Conservation (phyloP, 1,140 invertebrate species). For the Rhagoletis pomonella region DNA sequence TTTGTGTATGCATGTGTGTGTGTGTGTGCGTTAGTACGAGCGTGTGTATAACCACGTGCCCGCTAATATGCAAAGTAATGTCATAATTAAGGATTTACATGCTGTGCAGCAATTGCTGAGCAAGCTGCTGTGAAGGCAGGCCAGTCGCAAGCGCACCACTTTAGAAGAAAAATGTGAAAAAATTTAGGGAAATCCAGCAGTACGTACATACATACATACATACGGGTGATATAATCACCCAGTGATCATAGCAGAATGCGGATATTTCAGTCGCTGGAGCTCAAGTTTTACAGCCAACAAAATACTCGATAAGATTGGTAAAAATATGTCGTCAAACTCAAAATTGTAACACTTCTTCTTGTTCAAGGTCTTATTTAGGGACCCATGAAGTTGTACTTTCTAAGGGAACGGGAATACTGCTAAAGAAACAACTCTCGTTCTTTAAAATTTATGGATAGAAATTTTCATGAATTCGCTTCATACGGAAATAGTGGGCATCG, state of each 20-base stretch:
- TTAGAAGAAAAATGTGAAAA: constrained; percentile 6
- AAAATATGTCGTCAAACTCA: no score
- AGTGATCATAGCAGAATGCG: background rate
- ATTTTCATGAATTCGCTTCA: no score
- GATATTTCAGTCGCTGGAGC: background rate
- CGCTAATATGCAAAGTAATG: constrained; percentile 60
- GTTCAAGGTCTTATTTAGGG: no score
- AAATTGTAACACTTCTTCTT: no score
- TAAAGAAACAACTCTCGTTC: no score
- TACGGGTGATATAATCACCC: background rate
- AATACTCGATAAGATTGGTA: no score
- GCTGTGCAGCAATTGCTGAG: background rate
- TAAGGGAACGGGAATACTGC: no score
- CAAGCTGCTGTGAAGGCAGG: background rate
- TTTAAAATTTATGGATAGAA: no score
- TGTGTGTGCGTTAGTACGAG: no score
- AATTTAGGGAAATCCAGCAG: background rate
- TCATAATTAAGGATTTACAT: constrained; percentile 60
- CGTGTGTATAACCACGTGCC: background rate
- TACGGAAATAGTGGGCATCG: no score
- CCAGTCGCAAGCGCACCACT: background rate
- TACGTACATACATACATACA: background rate
- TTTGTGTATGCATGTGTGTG: background rate
- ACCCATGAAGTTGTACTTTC: no score
- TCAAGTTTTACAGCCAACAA: no score